Conservation (phyloP, 2,797 vertebrate genomes). For the Cheirogaleus major region DNA sequence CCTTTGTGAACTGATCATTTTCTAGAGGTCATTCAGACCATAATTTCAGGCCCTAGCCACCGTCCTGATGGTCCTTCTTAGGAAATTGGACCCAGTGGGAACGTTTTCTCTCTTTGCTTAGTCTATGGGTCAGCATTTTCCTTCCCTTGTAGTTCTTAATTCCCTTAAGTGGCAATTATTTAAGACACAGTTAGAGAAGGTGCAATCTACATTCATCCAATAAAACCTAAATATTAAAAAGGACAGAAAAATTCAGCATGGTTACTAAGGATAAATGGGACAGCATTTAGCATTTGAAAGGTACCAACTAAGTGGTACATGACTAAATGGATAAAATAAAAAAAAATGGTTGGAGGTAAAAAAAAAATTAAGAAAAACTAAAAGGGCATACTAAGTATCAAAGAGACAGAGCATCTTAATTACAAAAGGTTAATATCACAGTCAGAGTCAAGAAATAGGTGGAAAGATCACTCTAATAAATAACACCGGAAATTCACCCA, state of each 20-base stretch:
- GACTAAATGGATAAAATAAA: constrained; percentile 76
- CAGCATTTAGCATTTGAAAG: constrained; percentile 83
- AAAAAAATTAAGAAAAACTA: constrained; percentile 76
- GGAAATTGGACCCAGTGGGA: constrained; percentile 87
- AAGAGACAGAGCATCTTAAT: constrained; percentile 76
- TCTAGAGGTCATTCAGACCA: constrained; percentile 85
- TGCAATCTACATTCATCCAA: constrained; percentile 86
- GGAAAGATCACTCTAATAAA: constrained; percentile 56
- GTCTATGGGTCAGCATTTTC: constrained; percentile 88
- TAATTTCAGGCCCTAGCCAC: constrained; percentile 84
- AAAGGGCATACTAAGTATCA: constrained; percentile 76
- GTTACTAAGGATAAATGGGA: constrained; percentile 85
- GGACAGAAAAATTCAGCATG: constrained; percentile 85
- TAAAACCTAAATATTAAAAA: constrained; percentile 88
- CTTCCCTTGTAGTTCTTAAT: constrained; percentile 87
- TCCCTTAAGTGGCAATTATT: constrained; percentile 88
- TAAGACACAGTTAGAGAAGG: constrained; percentile 86
- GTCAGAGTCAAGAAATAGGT: constrained; percentile 69
- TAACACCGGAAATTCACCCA: constrained; percentile 56
- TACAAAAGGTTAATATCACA: constrained; percentile 80
- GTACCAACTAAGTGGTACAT: constrained; percentile 75
- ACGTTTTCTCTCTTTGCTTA: constrained; percentile 85
- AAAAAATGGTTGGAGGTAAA: constrained; percentile 77
- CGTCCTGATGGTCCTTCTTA: constrained; percentile 85
- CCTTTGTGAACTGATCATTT: constrained; percentile 81